These are phyloP conservation scores for Cebuella pygmaea DNA, from an alignment of 2,797 vertebrate genomes.

Conservation along the genomic window DNA sequence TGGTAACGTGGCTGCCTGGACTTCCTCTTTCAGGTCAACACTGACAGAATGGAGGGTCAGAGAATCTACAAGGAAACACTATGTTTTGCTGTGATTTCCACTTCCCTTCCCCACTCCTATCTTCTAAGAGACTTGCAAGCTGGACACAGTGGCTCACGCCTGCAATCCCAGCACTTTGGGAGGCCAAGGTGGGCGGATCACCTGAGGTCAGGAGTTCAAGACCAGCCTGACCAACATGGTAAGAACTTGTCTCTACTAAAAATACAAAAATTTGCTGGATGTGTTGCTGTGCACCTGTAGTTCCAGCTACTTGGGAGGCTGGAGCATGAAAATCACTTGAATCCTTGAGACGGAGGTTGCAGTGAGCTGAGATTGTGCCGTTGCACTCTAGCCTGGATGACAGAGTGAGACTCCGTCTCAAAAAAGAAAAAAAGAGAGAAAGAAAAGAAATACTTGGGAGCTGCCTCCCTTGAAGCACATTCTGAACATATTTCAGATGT, in stretches of 20 bases:
- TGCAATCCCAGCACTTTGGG: not conserved
- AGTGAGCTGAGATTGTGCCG: too few species aligned
- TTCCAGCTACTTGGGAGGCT: not conserved
- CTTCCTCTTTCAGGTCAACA: not conserved
- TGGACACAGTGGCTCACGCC: not conserved
- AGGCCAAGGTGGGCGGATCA: not conserved
- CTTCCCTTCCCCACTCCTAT: not conserved
- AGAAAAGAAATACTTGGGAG: not conserved
- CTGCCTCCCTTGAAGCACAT: not conserved
- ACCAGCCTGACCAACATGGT: not conserved
- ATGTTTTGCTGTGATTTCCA: not conserved
- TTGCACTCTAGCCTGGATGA: not conserved
- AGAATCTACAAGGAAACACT: not conserved
- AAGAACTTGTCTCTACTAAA: not conserved
- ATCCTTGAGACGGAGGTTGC: too few species aligned
- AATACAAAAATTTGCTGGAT: not conserved
- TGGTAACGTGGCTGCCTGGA: not conserved
- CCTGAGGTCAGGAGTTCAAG: not conserved
- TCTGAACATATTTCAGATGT: not conserved
- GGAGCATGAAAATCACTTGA: too few species aligned
- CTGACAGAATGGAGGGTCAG: not conserved
- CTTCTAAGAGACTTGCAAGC: not conserved
- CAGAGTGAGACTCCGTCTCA: not conserved
- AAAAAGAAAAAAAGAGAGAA: not conserved
- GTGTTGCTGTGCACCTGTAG: not conserved